Conservation (phyloP, 2,113 vertebrate genomes). For the Asarcornis scutulata region DNA sequence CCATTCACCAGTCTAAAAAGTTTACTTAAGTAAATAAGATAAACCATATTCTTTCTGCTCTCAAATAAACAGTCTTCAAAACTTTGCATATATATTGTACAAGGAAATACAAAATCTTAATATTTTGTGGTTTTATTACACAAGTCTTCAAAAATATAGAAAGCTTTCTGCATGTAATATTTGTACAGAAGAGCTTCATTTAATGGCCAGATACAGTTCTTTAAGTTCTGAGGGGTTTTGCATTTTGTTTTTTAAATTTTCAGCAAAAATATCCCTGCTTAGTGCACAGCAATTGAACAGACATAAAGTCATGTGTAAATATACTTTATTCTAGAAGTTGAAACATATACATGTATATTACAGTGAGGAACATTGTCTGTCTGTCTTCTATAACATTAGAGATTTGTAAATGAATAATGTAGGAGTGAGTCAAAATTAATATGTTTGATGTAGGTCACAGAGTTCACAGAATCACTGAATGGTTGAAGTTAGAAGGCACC, state of each 20-base stretch:
- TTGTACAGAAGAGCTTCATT: background rate
- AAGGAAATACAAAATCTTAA: background rate
- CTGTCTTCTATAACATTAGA: background rate
- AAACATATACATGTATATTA: background rate
- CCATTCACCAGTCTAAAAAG: background rate
- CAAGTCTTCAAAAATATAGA: background rate
- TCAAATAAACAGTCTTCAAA: background rate
- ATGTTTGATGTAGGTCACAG: background rate
- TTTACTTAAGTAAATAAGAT: background rate
- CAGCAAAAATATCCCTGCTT: background rate
- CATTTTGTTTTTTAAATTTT: background rate
- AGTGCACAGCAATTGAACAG: background rate
- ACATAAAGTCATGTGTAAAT: background rate
- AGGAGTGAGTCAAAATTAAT: background rate
- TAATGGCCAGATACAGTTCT: background rate
- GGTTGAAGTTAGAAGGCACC: background rate
- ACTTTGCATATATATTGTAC: background rate
- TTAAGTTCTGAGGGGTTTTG: background rate
- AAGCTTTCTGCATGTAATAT: background rate
- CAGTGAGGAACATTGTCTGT: background rate
- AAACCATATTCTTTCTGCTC: background rate
- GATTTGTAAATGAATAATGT: background rate
- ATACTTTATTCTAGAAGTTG: background rate
- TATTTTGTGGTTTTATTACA: background rate
- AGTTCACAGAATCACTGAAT: background rate